phyloP scores from a whole-genome alignment of 1,140 invertebrate species.

The Camponotus vicinus region DNA sequence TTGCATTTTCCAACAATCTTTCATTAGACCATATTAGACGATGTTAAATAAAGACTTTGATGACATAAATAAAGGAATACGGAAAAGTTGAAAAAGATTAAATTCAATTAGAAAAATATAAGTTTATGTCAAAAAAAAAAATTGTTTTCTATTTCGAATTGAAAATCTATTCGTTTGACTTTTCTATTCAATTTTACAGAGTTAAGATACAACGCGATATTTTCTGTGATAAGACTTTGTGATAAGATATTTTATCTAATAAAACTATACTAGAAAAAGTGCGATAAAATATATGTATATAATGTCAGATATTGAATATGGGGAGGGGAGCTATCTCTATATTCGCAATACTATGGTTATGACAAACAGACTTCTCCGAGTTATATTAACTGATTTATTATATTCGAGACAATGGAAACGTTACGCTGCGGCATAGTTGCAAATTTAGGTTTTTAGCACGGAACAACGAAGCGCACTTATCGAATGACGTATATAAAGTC shows the following conservation, averaged over 20 bases:
- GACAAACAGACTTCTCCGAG: neutral
- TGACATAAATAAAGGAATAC: neutral
- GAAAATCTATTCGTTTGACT: neutral
- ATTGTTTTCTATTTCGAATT: neutral
- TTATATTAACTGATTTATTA: neutral
- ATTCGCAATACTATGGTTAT: constrained; percentile 11
- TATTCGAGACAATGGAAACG: neutral
- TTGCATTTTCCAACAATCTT: neutral
- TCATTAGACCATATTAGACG: neutral
- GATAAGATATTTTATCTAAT: no score
- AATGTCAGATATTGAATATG: neutral
- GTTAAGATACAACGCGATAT: neutral
- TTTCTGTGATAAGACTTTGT: no score
- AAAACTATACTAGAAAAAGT: neutral
- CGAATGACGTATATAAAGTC: constrained; percentile 73
- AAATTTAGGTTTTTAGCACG: constrained; percentile 73
- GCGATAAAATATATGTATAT: neutral
- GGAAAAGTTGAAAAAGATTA: neutral
- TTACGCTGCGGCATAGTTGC: neutral
- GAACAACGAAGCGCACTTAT: constrained; percentile 68
- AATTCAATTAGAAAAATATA: neutral
- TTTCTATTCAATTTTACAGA: neutral
- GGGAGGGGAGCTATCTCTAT: neutral
- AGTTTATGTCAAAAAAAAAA: neutral
- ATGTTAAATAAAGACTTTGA: neutral